Conservation (phyloP, 2,113 vertebrate species). For the Zootoca vivipara region DNA sequence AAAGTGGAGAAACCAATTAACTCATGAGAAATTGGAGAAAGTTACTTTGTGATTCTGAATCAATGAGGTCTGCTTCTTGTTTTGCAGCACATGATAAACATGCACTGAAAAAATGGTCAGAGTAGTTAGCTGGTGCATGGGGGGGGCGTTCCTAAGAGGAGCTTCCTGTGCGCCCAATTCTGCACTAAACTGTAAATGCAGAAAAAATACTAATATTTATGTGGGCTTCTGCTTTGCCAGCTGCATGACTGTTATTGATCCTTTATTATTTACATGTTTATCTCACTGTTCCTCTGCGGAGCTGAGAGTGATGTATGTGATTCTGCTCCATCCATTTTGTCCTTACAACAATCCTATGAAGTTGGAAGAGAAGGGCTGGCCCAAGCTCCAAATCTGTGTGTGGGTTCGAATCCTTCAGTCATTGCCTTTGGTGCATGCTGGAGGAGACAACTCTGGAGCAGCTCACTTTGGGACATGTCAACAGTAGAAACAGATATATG, state of each 20-base stretch:
- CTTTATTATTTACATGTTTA: background rate
- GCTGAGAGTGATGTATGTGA: background rate
- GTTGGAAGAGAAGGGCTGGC: background rate
- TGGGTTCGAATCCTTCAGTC: background rate
- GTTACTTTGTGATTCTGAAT: conserved; percentile 24
- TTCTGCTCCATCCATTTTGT: background rate
- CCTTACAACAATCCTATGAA: background rate
- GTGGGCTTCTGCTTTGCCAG: background rate
- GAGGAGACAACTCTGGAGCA: background rate
- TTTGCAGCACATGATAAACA: background rate
- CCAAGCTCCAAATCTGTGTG: background rate
- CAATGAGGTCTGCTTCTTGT: background rate
- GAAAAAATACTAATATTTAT: background rate
- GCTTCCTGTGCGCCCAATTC: background rate
- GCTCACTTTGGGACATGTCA: background rate
- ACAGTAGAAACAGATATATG: background rate
- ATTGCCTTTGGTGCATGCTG: too few species aligned
- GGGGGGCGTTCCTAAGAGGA: background rate
- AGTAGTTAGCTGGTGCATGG: background rate
- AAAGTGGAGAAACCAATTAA: conserved; percentile 42
- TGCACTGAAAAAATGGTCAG: background rate
- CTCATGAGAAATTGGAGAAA: conserved; percentile 34
- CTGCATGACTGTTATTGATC: background rate
- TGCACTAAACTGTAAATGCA: background rate
- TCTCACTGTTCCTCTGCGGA: background rate